These are phyloP conservation scores for Chloroclystis v-ata DNA, from an alignment of 2,888 invertebrate genomes.

Conservation along the genomic window DNA sequence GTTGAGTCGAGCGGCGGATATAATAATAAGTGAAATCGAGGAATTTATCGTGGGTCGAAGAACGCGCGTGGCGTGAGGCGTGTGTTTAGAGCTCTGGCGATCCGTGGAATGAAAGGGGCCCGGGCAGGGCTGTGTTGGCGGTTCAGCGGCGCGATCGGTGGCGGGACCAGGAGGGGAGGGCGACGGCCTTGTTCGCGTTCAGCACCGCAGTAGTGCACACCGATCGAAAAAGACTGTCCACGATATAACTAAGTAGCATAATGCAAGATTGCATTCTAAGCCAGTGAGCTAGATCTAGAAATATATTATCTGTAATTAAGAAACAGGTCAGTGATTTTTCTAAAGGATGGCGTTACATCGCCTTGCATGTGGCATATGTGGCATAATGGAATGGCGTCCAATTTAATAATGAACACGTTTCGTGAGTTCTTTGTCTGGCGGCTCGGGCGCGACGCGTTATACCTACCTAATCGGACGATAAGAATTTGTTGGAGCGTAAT, in stretches of 20 bases:
- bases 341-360: conserved; percentile 9
- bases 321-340: conserved; percentile 56
- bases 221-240: conserved; percentile 43
- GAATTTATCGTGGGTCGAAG: background rate
- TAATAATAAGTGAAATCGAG: conserved; percentile 14
- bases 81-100: conserved; percentile 29
- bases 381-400: conserved; percentile 31
- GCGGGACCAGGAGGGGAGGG: conserved; percentile 51
- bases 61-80: conserved; percentile 7
- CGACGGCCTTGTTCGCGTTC: conserved; percentile 35
- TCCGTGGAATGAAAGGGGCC: conserved; percentile 38
- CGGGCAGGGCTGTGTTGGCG: conserved; percentile 17
- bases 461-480: no score
- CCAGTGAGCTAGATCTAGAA: conserved; percentile 39
- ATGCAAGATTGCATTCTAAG: conserved; percentile 40
- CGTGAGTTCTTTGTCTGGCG: background rate
- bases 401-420: background rate
- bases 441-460: no score
- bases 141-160: conserved; percentile 19
- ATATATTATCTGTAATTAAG: conserved; percentile 29
- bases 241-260: conserved; percentile 44
- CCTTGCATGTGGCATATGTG: conserved; percentile 17
- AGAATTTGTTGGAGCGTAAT: no score
- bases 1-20: conserved; percentile 7
- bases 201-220: conserved; percentile 28